These are phyloP conservation scores for Lucifuga dentata DNA, from an alignment of 2,113 vertebrate species.

Conservation along the genomic window DNA sequence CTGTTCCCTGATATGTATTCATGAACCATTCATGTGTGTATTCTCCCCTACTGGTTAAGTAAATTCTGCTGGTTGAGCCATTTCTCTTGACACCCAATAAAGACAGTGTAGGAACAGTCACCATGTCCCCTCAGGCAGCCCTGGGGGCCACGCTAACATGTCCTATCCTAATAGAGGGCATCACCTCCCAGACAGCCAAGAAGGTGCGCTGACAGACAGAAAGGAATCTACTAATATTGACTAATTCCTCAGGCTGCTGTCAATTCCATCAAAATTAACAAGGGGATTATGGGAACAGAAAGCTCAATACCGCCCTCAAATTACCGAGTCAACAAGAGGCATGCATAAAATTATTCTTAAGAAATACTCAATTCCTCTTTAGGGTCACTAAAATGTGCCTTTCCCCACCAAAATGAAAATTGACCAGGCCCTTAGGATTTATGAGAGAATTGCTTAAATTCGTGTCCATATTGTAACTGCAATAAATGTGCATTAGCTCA, in stretches of 20 bases:
- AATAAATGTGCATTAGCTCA: constrained; percentile 11
- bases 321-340: constrained; percentile 19
- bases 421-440: neutral
- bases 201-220: constrained; percentile 23
- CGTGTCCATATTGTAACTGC: neutral
- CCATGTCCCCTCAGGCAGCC: constrained; percentile 59
- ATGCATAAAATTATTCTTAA: neutral
- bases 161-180: constrained; percentile 60
- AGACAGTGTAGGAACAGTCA: constrained; percentile 49
- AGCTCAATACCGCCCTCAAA: constrained; percentile 8
- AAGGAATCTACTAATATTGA: constrained; percentile 20
- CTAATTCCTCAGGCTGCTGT: neutral
- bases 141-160: constrained; percentile 53
- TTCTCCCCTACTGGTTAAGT: constrained; percentile 40
- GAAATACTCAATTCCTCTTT: neutral
- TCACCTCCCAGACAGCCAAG: constrained; percentile 54
- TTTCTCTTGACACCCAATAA: constrained; percentile 56
- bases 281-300: neutral
- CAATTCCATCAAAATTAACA: constrained; percentile 12
- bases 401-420: constrained; percentile 8
- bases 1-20: constrained; percentile 5
- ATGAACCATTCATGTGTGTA: neutral
- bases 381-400: constrained; percentile 18
- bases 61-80: constrained; percentile 50
- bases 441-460: constrained; percentile 33